phyloP scores from a whole-genome alignment of 2,888 invertebrate genomes.

The Anthoptus insignis region DNA sequence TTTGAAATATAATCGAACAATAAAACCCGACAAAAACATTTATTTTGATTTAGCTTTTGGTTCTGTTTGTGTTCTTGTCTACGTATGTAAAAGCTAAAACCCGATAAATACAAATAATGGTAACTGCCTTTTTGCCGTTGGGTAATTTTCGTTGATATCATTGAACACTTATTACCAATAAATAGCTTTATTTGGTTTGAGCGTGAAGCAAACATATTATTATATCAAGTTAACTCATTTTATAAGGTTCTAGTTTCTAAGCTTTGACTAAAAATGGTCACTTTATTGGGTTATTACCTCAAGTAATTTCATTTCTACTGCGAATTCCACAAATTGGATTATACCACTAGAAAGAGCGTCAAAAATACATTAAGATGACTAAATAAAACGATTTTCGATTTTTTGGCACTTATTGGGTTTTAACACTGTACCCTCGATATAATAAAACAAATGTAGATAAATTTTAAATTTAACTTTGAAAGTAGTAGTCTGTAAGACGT shows the following conservation, averaged over 20 bases:
- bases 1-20: not conserved
- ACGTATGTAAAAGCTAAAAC: slow-evolving; percentile 3
- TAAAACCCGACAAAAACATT: not conserved
- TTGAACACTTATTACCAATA: not conserved
- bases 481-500: slow-evolving; percentile 36
- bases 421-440: too few relatives aligned
- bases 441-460: too few relatives aligned
- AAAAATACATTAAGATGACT: not conserved
- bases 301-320: not conserved
- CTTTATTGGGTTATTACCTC: not conserved
- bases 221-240: not conserved
- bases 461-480: slow-evolving; percentile 22
- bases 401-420: not conserved
- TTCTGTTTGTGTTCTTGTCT: slow-evolving; percentile 1
- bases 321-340: not conserved
- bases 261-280: not conserved
- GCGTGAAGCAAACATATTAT: not conserved
- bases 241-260: not conserved
- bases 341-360: not conserved
- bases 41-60: not conserved
- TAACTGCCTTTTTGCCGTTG: not conserved
- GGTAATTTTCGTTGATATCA: not conserved
- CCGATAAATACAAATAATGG: slow-evolving; percentile 1
- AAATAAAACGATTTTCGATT: not conserved
- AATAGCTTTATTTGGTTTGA: not conserved